Base-by-base conservation (phyloP, 2,888 invertebrate genomes). In the Zeuzera pyrina region DNA sequence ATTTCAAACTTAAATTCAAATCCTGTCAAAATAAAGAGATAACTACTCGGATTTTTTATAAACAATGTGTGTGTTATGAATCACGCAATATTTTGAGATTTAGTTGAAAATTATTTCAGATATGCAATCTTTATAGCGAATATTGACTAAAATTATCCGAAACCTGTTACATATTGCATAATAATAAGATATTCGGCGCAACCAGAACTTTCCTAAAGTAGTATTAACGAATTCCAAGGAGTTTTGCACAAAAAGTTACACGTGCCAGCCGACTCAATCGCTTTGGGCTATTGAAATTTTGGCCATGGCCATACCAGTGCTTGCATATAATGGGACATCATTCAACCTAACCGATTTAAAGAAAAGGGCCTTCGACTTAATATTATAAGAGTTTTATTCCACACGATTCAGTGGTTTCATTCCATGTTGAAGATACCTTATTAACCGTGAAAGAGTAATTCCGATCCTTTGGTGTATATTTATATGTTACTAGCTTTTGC, bases 161-260 rank as follows among this genome's bases (percentile, higher is more conserved):
- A 54, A 54, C 47, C 47, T 56, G 63, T 63, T 57, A 63, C 65
- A 61, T 58, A 63, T 83, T 83, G 71, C 73, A 74, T 77, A 77
- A 74, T n/a, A n/a, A n/a, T 78, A 74, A 76, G 69, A 52, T 71
- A 70, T 70, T 73, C 68, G 68, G 71, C 70, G n/a, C n/a, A n/a
- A n/a, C 61, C 65, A 49, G 43, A 57, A 57, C 58, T 65, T 67
- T 68, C 67, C 53, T 54, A 52, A 57, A 50, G 58, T 62, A 58
- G 49, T 58, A 65, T 12, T 25, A 57, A 68, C 59, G 67, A 72
- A 71, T 76, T 68, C 72, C 68, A 68, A 70, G 57, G 67, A 69
- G 70, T 67, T 76, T 73, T 56, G 69, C 61, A 73, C 73, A 81
- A 78, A 81, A 81, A 81, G 70, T 72, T 78, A 79, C 81, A 81